Percentiles rank a stretch among this genome's conserved stretches.
These are phyloP conservation scores for Poeciliopsis gracilis DNA, from an alignment of 2,797 vertebrate genomes.

Conservation along the genomic window DNA sequence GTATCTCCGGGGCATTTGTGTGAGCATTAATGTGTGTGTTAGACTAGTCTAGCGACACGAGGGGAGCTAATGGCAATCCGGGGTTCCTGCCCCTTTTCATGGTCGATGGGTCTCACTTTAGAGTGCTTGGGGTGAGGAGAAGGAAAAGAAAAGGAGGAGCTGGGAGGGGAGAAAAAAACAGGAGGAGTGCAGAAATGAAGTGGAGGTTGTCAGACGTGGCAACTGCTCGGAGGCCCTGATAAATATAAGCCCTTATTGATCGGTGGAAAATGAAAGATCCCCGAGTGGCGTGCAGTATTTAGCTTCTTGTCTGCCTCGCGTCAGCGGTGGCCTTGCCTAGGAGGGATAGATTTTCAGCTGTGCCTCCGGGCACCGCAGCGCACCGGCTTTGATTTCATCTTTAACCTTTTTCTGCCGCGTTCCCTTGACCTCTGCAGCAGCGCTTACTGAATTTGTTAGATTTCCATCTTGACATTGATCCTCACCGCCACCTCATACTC, in stretches of 20 bases:
- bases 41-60: slow-evolving; percentile 59
- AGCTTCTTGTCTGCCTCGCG: slow-evolving; percentile 94
- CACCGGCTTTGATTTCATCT: slow-evolving; percentile 96
- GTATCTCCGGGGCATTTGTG: slow-evolving; percentile 85
- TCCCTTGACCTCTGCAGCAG: slow-evolving; percentile 94
- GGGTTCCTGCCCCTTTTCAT: slow-evolving; percentile 78
- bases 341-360: slow-evolving; percentile 95
- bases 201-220: slow-evolving; percentile 99
- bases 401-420: slow-evolving; percentile 95
- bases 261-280: slow-evolving; percentile 99
- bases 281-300: slow-evolving; percentile 96
- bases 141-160: slow-evolving; percentile 65
- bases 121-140: slow-evolving; percentile 66
- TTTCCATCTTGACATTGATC: slow-evolving; percentile 77
- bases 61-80: slow-evolving; percentile 76
- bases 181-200: slow-evolving; percentile 93
- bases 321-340: slow-evolving; percentile 94
- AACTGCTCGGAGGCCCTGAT: slow-evolving; percentile 98
- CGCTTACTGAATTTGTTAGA: slow-evolving; percentile 89
- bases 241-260: slow-evolving; percentile 99
- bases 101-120: slow-evolving; percentile 88
- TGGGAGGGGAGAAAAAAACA: slow-evolving; percentile 51
- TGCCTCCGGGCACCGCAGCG: slow-evolving; percentile 77
- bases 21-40: slow-evolving; percentile 57
- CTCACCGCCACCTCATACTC: neutral